Evolutionary conservation across 2,797 vertebrate species (phyloP).

Genomic region (Pseudochirops corinnae): DNA sequence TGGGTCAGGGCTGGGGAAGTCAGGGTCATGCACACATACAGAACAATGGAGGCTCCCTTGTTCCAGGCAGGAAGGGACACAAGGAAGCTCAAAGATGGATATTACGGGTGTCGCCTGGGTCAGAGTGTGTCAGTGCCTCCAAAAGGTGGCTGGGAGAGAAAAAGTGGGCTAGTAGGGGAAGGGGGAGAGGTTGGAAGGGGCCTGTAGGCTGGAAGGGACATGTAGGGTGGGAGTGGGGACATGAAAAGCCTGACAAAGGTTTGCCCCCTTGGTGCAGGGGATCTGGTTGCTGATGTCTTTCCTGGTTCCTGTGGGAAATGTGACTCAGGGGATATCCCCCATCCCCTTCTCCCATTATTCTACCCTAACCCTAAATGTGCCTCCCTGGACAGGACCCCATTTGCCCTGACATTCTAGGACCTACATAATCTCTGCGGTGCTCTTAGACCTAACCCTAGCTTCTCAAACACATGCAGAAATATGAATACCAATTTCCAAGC

Average conservation of each 20-base stretch:
- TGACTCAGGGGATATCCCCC: not conserved
- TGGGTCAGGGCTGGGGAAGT: not conserved
- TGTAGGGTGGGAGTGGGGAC: not conserved
- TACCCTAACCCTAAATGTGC: not conserved
- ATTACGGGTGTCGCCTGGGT: not conserved
- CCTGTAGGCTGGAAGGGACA: not conserved
- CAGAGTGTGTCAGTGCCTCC: slow-evolving; percentile 20
- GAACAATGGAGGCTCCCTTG: not conserved
- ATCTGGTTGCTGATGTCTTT: not conserved
- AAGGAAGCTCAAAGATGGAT: not conserved
- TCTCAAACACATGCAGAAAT: not conserved
- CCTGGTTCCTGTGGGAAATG: not conserved
- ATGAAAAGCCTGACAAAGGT: not conserved
- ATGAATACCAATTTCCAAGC: not conserved
- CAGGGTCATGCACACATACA: not conserved
- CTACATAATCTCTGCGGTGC: not conserved
- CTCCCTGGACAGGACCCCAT: not conserved
- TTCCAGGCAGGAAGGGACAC: not conserved
- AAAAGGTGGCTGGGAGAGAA: not conserved
- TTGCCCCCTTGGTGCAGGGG: not conserved
- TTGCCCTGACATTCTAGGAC: not conserved
- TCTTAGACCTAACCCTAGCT: not conserved
- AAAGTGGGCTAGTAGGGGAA: not conserved
- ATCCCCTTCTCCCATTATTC: not conserved
- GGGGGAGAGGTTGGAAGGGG: not conserved